Evolutionary conservation across 2,888 invertebrate genomes (phyloP), one percentile per base, ranked within the genome.

Genomic region (Yponomeuta cagnagella): DNA sequence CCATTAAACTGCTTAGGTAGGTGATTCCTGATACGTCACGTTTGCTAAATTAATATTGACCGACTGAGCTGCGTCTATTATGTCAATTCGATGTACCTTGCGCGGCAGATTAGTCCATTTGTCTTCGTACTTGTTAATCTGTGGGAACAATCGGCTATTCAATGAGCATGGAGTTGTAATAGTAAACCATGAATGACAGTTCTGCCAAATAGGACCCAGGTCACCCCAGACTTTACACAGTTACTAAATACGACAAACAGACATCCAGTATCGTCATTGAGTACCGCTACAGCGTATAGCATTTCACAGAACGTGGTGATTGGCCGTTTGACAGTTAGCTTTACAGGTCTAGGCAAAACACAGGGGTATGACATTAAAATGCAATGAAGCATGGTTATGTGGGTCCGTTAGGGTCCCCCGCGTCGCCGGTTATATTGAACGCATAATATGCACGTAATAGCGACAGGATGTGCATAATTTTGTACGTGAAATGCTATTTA

Each of bases 261-360:
- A 43, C 43, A 6, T 43, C 43, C 8, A 43, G 43, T 43, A 8
- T 4, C 43, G 12, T 6, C 52, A 15, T 15, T 58, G 52, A 15
- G 52, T 15, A 58, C 52, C 52, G 15, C 15, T 58, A 43, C 43
- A 0, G 52, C 52, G 2, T 15, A 58, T 43, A 58, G 3, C 48
- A 73, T 73, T 73, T 73, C 65, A 10, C 23, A 65, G 65, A 65
- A 65, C 52, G 30, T 31, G 30, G 65, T 65, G 33, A 31, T 65
- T 31, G 30, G 31, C 65, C 5, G 6, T 10, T 23, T 12, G 12
- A 65, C 68, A 68, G 43, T 48, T 48, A 37, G 23, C 9, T 30
- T 37, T n/a, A n/a, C 8, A 6, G 68, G 31, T 12, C 33, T 33
- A 65, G 33, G 37, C 37, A 68, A 48, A 43, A 43, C 48, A 48